These are phyloP conservation scores for Cryptoprocta ferox DNA, from an alignment of 2,797 vertebrate genomes.

Conservation along the genomic window DNA sequence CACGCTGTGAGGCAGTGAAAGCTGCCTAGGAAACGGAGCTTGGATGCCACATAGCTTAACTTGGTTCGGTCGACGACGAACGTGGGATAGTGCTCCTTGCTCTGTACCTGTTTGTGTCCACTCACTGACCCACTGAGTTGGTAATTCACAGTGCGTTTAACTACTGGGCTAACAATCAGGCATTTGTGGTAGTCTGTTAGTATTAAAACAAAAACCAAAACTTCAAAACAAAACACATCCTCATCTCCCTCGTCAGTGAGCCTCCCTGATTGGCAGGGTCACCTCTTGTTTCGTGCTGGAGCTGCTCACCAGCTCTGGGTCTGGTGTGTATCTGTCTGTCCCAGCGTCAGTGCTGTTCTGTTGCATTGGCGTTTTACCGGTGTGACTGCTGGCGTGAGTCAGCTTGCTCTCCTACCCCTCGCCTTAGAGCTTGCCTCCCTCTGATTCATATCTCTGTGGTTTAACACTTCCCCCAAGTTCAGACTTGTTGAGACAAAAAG, in stretches of 20 bases:
- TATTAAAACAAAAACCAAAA: not conserved
- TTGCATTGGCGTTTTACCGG: not conserved
- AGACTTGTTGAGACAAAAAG: slow-evolving; percentile 68
- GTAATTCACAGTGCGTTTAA: not conserved
- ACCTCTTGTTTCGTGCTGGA: not conserved
- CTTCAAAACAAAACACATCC: not conserved
- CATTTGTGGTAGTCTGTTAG: slow-evolving; percentile 15
- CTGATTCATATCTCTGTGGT: slow-evolving; percentile 64
- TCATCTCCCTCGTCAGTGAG: not conserved
- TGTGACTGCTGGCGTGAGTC: not conserved
- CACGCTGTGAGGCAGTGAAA: not conserved
- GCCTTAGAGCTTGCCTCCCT: slow-evolving; percentile 34
- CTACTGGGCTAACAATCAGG: not conserved
- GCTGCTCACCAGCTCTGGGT: not conserved
- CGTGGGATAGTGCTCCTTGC: not conserved
- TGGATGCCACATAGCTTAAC: not conserved
- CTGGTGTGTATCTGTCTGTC: not conserved
- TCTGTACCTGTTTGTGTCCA: not conserved
- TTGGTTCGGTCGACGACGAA: not conserved
- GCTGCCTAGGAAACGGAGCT: not conserved
- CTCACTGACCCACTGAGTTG: not conserved
- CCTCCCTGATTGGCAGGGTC: not conserved
- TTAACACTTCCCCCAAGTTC: slow-evolving; percentile 61
- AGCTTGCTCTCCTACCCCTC: slow-evolving; percentile 38
- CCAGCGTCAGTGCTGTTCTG: not conserved